Evolutionary conservation across 2,888 invertebrate genomes (phyloP).

Genomic region (Leptinotarsa rubiginosa): DNA sequence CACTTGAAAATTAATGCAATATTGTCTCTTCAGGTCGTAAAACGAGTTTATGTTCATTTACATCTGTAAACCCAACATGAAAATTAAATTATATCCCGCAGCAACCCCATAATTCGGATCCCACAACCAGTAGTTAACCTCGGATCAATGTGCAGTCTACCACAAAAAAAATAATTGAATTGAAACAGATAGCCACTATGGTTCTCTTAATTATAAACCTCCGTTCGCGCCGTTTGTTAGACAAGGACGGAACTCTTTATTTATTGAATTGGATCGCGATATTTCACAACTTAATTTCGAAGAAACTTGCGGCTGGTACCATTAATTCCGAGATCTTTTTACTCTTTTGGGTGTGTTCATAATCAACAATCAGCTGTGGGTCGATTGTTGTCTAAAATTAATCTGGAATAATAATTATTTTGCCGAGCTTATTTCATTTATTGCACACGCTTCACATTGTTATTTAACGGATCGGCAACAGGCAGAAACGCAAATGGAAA

Average conservation of each 20-base stretch:
- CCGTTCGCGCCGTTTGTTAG: conserved; percentile 27
- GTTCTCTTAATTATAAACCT: conserved; percentile 34
- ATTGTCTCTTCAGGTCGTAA: background rate
- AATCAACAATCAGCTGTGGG: conserved; percentile 19
- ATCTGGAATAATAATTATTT: background rate
- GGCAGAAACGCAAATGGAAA: too few relatives aligned
- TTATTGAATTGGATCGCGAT: conserved; percentile 34
- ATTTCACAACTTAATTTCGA: conserved; percentile 37
- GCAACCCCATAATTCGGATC: conserved; percentile 26
- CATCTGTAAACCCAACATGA: background rate
- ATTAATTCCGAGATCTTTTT: conserved; percentile 4
- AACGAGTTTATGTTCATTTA: background rate
- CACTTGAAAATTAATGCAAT: background rate
- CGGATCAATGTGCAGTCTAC: conserved; percentile 7
- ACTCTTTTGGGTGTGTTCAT: conserved; percentile 3
- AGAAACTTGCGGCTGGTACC: conserved; percentile 23
- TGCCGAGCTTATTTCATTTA: background rate
- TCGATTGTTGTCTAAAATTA: background rate
- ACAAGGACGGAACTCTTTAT: conserved; percentile 28
- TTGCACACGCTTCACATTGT: background rate
- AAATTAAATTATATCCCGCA: conserved; percentile 24
- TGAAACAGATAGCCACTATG: conserved; percentile 35
- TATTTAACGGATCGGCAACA: too few relatives aligned
- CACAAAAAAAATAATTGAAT: conserved; percentile 30
- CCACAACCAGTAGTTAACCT: conserved; percentile 23